Evolutionary conservation across 2,888 invertebrate species (phyloP).

Genomic region (Hipparchia semele): DNA sequence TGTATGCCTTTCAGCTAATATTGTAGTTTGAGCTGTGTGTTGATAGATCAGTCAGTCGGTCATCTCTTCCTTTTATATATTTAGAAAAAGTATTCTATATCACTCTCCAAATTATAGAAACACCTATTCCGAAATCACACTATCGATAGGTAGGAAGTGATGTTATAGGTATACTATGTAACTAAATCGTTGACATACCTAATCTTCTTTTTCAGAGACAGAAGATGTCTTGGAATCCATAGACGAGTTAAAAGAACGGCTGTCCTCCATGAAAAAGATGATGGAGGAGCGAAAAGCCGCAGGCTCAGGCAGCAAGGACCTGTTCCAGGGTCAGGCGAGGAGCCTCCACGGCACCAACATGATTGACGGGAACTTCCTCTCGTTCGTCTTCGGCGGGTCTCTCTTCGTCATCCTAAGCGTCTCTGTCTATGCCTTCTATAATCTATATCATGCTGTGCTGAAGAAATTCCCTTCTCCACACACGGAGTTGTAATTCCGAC

Average conservation of each 20-base stretch:
- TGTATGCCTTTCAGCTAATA: too few species aligned
- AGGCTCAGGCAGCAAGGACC: slow-evolving; percentile 73
- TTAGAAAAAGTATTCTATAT: too few species aligned
- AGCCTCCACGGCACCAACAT: slow-evolving; percentile 84
- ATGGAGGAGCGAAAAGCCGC: slow-evolving; percentile 88
- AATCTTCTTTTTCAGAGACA: slow-evolving; percentile 54
- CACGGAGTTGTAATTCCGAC: slow-evolving; percentile 87
- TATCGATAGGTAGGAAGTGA: too few species aligned
- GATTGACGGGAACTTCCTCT: slow-evolving; percentile 92
- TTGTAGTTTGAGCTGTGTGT: too few species aligned
- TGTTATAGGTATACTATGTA: too few species aligned
- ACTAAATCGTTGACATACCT: neutral
- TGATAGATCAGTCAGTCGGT: too few species aligned
- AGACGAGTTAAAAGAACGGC: slow-evolving; percentile 89
- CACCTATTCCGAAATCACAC: too few species aligned
- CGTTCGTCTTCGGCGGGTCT: slow-evolving; percentile 91
- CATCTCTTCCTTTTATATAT: too few species aligned
- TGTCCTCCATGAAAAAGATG: slow-evolving; percentile 91
- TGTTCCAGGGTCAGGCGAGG: slow-evolving; percentile 74
- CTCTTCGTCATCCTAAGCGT: slow-evolving; percentile 90
- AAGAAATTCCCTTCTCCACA: slow-evolving; percentile 92
- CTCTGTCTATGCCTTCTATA: slow-evolving; percentile 93
- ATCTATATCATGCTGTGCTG: slow-evolving; percentile 89
- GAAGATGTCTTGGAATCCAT: slow-evolving; percentile 87
- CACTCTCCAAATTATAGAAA: too few species aligned